These are phyloP conservation scores for Platyrinchus mystaceus DNA, from an alignment of 2,797 vertebrate genomes.

Conservation along the genomic window DNA sequence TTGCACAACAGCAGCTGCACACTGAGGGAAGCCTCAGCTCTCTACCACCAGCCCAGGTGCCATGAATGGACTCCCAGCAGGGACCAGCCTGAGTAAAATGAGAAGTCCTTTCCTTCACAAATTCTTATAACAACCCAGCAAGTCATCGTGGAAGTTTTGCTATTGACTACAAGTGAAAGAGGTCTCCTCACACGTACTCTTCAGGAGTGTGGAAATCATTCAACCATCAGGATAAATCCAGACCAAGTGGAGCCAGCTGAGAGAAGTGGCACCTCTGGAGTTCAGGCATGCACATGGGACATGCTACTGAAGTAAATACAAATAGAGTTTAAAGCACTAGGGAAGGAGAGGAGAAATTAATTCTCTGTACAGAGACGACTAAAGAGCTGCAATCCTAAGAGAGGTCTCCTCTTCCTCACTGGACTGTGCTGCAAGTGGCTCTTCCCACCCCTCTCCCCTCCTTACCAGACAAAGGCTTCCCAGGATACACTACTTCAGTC, in stretches of 20 bases:
- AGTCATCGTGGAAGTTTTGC: neutral
- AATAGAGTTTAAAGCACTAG: neutral
- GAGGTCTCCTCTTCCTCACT: neutral
- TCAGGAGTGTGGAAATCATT: neutral
- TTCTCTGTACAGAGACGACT: neutral
- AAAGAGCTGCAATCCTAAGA: neutral
- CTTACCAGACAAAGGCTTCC: neutral
- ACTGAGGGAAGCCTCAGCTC: neutral
- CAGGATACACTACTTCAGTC: neutral
- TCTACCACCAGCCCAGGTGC: neutral
- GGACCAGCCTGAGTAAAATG: neutral
- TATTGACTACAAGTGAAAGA: neutral
- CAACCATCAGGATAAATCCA: neutral
- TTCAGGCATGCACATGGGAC: neutral
- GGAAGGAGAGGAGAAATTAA: neutral
- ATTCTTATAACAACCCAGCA: neutral
- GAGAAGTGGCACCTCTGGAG: neutral
- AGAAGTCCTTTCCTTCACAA: neutral
- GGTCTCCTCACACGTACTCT: neutral
- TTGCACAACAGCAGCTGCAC: neutral
- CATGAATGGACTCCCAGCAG: neutral
- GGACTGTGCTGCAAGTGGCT: neutral
- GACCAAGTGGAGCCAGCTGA: neutral
- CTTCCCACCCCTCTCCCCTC: neutral
- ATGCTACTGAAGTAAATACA: neutral